These are phyloP conservation scores for Hippoglossus stenolepis DNA, from an alignment of 2,113 vertebrate genomes.

Conservation along the genomic window DNA sequence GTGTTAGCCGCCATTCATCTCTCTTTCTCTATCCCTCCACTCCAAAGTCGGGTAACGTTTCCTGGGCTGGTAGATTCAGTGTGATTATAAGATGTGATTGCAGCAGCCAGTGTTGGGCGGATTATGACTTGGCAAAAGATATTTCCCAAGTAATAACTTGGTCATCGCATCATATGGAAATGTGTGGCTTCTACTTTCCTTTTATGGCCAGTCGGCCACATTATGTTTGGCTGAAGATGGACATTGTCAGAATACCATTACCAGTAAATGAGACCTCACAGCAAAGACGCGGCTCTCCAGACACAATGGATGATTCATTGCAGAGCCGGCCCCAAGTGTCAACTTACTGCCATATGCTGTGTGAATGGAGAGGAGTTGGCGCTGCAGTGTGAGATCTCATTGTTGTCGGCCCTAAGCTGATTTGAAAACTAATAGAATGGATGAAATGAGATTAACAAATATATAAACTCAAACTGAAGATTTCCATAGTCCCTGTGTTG, in stretches of 20 bases:
- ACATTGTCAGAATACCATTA: constrained; percentile 57
- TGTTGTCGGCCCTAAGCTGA: not conserved
- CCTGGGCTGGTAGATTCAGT: constrained; percentile 17
- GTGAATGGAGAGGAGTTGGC: constrained; percentile 20
- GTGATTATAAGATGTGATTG: constrained; percentile 20
- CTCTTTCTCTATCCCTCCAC: constrained; percentile 28
- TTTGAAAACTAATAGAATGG: not conserved
- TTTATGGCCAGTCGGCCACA: constrained; percentile 32
- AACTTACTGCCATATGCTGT: constrained; percentile 33
- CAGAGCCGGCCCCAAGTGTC: constrained; percentile 25
- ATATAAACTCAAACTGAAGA: not conserved
- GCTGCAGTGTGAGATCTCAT: constrained; percentile 1
- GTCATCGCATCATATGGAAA: constrained; percentile 37
- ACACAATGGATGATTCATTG: constrained; percentile 63
- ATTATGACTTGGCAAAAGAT: constrained; percentile 5
- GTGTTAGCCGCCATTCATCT: constrained; percentile 58
- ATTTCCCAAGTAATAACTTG: constrained; percentile 40
- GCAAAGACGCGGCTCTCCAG: constrained; percentile 37
- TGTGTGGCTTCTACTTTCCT: constrained; percentile 31
- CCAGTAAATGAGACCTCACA: constrained; percentile 56
- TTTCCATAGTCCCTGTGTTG: not conserved
- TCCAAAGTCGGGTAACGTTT: constrained; percentile 33
- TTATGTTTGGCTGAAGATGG: constrained; percentile 37
- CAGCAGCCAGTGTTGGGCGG: not conserved
- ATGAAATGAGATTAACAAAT: not conserved